Conservation (phyloP, 2,888 invertebrate species). For the Habroteleia sp. region DNA sequence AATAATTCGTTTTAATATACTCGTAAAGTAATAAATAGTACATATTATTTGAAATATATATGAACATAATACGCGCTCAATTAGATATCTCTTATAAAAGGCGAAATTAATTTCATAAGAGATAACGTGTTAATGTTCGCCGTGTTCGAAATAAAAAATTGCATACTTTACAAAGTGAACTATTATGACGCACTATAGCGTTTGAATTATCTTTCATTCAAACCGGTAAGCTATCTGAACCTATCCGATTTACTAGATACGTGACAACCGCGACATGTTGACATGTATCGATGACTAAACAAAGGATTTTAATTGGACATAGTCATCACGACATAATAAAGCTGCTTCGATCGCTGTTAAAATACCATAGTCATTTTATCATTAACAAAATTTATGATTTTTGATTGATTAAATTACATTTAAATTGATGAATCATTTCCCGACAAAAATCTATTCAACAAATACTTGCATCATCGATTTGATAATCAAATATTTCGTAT, state of each 20-base stretch:
- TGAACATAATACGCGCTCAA: no score
- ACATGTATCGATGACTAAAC: constrained; percentile 57
- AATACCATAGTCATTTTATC: constrained; percentile 26
- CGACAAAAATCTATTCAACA: constrained; percentile 10
- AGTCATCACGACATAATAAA: constrained; percentile 46
- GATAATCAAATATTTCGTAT: no score
- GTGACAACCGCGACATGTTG: constrained; percentile 51
- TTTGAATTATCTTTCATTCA: constrained; percentile 50
- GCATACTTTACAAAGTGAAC: constrained; percentile 9
- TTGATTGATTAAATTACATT: constrained; percentile 20
- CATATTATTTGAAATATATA: no score
- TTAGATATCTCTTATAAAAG: no score
- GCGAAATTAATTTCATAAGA: constrained; percentile 2
- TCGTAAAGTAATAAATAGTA: no score
- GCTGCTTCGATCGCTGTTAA: constrained; percentile 22
- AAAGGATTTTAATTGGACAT: constrained; percentile 62
- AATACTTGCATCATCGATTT: constrained; percentile 1
- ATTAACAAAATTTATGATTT: constrained; percentile 27
- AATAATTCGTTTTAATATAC: no score
- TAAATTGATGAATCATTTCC: constrained; percentile 8
- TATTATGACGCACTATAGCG: constrained; percentile 46
- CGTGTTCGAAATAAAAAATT: constrained; percentile 18
- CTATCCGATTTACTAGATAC: constrained; percentile 49
- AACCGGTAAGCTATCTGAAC: constrained; percentile 42
- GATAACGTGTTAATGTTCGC: constrained; percentile 12